Evolutionary conservation across 2,888 invertebrate species (phyloP).

Genomic region (Caenorhabditis drosophilae): DNA sequence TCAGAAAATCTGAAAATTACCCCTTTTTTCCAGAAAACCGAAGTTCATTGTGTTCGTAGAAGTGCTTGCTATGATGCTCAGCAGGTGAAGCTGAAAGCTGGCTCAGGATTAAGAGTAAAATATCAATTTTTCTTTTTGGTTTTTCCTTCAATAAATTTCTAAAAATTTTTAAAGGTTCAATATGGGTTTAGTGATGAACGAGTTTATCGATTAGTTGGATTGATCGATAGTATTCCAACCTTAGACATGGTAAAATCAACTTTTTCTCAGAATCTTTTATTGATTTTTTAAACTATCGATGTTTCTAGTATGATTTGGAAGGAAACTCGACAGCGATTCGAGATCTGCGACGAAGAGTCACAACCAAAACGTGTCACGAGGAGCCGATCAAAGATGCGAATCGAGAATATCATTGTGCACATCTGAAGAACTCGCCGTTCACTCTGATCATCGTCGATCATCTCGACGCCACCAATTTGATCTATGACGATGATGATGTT

Average conservation of each 20-base stretch:
- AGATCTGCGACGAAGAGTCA: constrained; percentile 48
- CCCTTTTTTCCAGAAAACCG: constrained; percentile 50
- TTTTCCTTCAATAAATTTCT: not conserved
- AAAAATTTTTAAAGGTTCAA: constrained; percentile 42
- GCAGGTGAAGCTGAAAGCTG: constrained; percentile 43
- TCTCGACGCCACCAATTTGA: constrained; percentile 9
- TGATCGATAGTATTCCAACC: constrained; percentile 62
- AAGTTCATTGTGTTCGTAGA: constrained; percentile 58
- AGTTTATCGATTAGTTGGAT: constrained; percentile 60
- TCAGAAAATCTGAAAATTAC: not conserved
- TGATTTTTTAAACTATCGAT: not conserved
- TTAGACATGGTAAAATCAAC: constrained; percentile 61
- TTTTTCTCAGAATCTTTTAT: too few relatives aligned
- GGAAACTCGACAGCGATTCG: constrained; percentile 43
- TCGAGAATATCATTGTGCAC: constrained; percentile 37
- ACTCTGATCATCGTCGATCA: constrained; percentile 46
- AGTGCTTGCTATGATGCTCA: constrained; percentile 64
- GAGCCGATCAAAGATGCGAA: constrained; percentile 38
- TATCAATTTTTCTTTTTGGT: not conserved
- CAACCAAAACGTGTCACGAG: constrained; percentile 45
- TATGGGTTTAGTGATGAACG: constrained; percentile 63
- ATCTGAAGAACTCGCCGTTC: constrained; percentile 42
- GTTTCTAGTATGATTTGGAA: constrained; percentile 57
- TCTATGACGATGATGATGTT: constrained; percentile 19
- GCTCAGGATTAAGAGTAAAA: constrained; percentile 33